These are phyloP conservation scores for Sclerurus mexicanus DNA, from an alignment of 2,113 vertebrate species.

Conservation along the genomic window DNA sequence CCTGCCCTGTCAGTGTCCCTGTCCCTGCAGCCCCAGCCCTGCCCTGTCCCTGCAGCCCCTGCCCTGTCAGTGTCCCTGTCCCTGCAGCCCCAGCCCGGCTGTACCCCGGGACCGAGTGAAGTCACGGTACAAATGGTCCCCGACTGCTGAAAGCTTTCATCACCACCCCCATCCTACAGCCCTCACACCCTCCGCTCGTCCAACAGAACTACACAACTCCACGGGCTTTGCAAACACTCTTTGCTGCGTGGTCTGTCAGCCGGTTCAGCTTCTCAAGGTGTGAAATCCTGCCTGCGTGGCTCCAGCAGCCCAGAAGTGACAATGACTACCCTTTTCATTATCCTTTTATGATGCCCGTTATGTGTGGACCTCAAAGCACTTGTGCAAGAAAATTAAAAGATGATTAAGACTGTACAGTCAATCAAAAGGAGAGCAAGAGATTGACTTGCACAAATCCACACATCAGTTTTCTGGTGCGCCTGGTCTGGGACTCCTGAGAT, in stretches of 20 bases:
- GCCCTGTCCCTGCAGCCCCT: no score
- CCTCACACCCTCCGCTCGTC: neutral
- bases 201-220: fast-evolving
- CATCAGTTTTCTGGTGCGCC: neutral
- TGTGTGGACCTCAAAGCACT: neutral
- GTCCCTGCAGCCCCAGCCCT: no score
- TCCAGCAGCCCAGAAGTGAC: neutral
- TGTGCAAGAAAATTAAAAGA: neutral
- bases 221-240: neutral
- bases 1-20: no score
- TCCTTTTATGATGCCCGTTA: fast-evolving
- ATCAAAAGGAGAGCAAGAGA: neutral
- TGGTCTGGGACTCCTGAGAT: neutral
- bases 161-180: neutral
- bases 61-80: no score
- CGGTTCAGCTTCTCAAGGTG: neutral
- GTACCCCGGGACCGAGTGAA: fast-evolving
- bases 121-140: fast-evolving
- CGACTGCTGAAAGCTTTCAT: neutral
- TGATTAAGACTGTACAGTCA: neutral
- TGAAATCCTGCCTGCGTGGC: fast-evolving
- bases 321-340: neutral
- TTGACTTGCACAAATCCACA: neutral
- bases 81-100: no score
- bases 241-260: no score